These are phyloP conservation scores for Pipra filicauda DNA, from an alignment of 2,113 vertebrate species.

Conservation along the genomic window DNA sequence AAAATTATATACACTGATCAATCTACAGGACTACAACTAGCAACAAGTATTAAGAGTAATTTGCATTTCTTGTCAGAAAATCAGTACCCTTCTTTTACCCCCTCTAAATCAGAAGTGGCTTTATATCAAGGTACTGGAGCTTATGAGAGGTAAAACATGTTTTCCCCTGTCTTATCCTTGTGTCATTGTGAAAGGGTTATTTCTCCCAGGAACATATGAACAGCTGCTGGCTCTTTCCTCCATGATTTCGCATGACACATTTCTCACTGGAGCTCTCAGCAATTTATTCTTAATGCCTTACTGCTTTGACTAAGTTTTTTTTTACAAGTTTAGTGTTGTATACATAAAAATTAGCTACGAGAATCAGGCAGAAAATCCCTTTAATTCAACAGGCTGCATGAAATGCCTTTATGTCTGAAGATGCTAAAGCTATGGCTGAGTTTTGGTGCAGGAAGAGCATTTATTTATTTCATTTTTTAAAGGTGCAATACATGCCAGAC, in stretches of 20 bases:
- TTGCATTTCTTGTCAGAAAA: not conserved
- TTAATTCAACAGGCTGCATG: not conserved
- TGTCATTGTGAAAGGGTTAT: not conserved
- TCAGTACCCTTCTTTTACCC: not conserved
- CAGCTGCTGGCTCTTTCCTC: not conserved
- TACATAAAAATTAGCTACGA: not conserved
- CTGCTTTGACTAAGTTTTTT: not conserved
- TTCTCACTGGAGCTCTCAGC: not conserved
- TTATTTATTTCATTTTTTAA: not conserved
- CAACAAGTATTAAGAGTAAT: not conserved
- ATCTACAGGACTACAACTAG: not conserved
- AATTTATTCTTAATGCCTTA: slow-evolving; percentile 4
- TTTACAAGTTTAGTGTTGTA: not conserved
- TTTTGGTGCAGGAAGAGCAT: not conserved
- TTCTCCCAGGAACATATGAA: not conserved
- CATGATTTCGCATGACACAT: not conserved
- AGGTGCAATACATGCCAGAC: not conserved
- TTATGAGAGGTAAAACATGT: not conserved
- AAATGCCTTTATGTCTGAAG: not conserved
- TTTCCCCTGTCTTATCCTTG: not conserved
- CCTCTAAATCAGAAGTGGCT: not conserved
- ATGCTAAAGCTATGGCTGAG: not conserved
- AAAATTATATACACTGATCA: not conserved
- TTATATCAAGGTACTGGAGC: not conserved
- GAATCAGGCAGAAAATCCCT: not conserved